A percentile compares a stretch with the other conserved stretches of the same genome.
Conservation (phyloP, 92 coral and sea anemone species). For the Actinostola sp. region DNA sequence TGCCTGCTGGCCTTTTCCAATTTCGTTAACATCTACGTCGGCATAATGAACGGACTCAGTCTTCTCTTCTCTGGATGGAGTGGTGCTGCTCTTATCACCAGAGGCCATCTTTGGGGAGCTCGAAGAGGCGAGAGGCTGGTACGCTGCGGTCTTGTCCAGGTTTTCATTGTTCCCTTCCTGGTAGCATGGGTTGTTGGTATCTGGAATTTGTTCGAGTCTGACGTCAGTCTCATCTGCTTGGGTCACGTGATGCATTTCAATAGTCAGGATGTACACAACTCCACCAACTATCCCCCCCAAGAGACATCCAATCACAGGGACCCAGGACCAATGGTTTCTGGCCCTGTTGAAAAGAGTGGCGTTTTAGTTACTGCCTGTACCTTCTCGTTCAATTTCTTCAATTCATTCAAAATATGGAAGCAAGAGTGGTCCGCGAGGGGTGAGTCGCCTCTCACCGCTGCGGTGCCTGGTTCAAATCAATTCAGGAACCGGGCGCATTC, state of each 20-base stretch:
- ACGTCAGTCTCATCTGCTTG: background rate
- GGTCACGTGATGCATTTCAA: constrained; percentile 56
- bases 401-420: too few species aligned
- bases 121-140: too few species aligned
- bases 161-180: background rate
- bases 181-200: background rate
- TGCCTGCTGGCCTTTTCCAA: too few species aligned
- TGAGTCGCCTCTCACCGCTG: too few species aligned
- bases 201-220: constrained; percentile 8
- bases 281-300: constrained; percentile 68
- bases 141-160: background rate
- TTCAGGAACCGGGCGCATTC: too few species aligned
- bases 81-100: too few species aligned
- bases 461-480: too few species aligned
- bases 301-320: constrained; percentile 65
- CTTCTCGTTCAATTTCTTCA: background rate
- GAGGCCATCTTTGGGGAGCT: too few species aligned
- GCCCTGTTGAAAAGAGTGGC: constrained; percentile 31
- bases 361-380: background rate
- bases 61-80: too few species aligned
- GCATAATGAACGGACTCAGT: too few species aligned
- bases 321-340: constrained; percentile 78
- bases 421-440: too few species aligned
- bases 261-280: constrained; percentile 41
- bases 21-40: too few species aligned